These are phyloP conservation scores for Galaxias olidus DNA, from an alignment of 2,797 vertebrate genomes.

Conservation along the genomic window DNA sequence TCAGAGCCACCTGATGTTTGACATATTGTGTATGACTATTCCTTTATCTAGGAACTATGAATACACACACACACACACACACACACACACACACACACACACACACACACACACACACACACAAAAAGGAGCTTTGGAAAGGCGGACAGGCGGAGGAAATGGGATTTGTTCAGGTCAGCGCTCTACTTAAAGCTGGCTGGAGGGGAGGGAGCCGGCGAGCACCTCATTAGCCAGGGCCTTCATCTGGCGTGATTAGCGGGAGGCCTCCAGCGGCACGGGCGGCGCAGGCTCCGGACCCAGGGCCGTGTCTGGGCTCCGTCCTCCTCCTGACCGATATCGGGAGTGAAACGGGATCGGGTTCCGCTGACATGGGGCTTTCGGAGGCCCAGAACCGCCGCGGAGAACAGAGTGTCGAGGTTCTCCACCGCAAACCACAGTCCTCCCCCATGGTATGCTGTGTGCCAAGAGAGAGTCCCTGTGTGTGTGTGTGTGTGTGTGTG, in stretches of 20 bases:
- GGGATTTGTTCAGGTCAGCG: conserved; percentile 37
- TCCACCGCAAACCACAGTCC: conserved; percentile 26
- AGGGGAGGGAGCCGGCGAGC: conserved; percentile 10
- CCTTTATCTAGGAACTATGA: background rate
- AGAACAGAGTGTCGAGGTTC: background rate
- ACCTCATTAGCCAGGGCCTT: conserved; percentile 28
- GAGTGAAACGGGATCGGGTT: conserved; percentile 31
- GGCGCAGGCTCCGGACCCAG: background rate
- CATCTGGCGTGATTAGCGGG: conserved; percentile 21
- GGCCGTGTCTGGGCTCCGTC: background rate
- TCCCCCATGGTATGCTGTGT: conserved; percentile 12
- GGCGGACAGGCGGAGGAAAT: conserved; percentile 33
- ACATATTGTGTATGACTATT: background rate
- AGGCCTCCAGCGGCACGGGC: too few relatives aligned
- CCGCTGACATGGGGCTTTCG: conserved; percentile 34
- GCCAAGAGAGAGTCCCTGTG: background rate
- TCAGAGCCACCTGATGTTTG: too few relatives aligned
- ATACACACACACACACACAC: too few relatives aligned
- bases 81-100: too few relatives aligned
- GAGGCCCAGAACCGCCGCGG: conserved; percentile 11
- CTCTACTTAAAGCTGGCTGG: conserved; percentile 36
- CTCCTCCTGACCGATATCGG: conserved; percentile 12
- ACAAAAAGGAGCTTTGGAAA: background rate
- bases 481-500: background rate
- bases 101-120: too few relatives aligned